phyloP scores from a whole-genome alignment of 2,797 vertebrate genomes.

The Gallinago stenura region DNA sequence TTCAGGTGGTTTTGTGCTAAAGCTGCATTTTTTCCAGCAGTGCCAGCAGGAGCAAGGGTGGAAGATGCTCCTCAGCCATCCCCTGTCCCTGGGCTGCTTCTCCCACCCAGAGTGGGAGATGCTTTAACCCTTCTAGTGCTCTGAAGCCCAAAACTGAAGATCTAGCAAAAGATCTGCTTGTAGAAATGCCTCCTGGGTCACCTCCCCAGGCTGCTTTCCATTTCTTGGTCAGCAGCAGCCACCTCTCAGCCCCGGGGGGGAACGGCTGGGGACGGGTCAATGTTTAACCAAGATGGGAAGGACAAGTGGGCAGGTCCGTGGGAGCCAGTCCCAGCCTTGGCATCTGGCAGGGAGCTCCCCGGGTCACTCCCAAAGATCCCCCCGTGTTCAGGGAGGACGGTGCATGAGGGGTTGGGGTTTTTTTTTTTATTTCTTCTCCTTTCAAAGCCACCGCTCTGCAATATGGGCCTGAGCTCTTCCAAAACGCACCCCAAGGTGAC shows the following conservation, averaged over 20 bases:
- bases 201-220: not conserved
- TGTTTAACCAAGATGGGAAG: conserved; percentile 76
- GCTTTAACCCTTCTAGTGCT: not conserved
- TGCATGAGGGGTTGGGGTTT: rapidly evolving
- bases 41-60: not conserved
- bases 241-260: not conserved
- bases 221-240: conserved; percentile 9
- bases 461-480: conserved; percentile 86
- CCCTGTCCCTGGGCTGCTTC: not conserved
- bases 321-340: not conserved
- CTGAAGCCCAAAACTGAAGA: not conserved
- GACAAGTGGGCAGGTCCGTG: not conserved
- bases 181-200: not conserved
- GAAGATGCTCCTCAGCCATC: not conserved
- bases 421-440: not conserved
- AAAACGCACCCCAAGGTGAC: conserved; percentile 76
- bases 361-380: rapidly evolving
- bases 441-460: not conserved
- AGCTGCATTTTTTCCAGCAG: not conserved
- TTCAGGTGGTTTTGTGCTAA: not conserved
- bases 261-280: conserved; percentile 63
- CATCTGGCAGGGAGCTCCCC: rapidly evolving
- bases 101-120: not conserved
- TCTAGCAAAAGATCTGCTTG: not conserved
- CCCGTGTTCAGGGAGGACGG: rapidly evolving